Evolutionary conservation across 30 jellyfish, hydroid and myxozoan genomes (phyloP).

Genomic region (Cassiopea xamachana): DNA sequence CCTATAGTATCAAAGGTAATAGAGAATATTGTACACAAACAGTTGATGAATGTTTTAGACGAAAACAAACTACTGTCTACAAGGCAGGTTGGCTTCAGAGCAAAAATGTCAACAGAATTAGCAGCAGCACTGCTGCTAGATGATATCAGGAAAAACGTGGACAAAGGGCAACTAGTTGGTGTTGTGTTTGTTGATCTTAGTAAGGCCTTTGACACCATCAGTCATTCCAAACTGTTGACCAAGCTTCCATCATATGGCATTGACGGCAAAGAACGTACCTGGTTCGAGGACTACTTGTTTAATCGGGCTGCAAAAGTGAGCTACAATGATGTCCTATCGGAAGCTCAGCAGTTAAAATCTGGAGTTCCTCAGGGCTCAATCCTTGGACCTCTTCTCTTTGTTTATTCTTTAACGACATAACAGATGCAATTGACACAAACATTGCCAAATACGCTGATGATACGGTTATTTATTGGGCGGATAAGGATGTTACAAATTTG

Average conservation of each 20-base stretch:
- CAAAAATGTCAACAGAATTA: conserved; percentile 50
- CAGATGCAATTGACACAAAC: conserved; percentile 33
- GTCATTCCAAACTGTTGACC: conserved; percentile 54
- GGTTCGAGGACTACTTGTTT: conserved; percentile 62
- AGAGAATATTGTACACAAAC: conserved; percentile 47
- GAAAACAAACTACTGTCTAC: conserved; percentile 46
- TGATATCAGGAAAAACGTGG: conserved; percentile 36
- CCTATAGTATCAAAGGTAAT: conserved; percentile 40
- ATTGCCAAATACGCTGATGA: conserved; percentile 68
- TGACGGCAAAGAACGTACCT: conserved; percentile 25
- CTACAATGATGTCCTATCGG: conserved; percentile 34
- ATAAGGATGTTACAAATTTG: conserved; percentile 40
- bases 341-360: conserved; percentile 23
- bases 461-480: conserved; percentile 60
- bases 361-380: conserved; percentile 76
- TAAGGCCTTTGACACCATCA: conserved; percentile 78
- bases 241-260: conserved; percentile 65
- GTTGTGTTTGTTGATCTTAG: conserved; percentile 68
- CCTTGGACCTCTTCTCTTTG: conserved; percentile 67
- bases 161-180: conserved; percentile 62
- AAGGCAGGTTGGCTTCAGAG: conserved; percentile 63
- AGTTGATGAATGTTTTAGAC: conserved; percentile 32
- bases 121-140: conserved; percentile 67
- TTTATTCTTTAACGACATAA: conserved; percentile 41
- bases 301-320: conserved; percentile 45